Evolutionary conservation across 2,113 vertebrate species (phyloP).

Genomic region (Vidua macroura): DNA sequence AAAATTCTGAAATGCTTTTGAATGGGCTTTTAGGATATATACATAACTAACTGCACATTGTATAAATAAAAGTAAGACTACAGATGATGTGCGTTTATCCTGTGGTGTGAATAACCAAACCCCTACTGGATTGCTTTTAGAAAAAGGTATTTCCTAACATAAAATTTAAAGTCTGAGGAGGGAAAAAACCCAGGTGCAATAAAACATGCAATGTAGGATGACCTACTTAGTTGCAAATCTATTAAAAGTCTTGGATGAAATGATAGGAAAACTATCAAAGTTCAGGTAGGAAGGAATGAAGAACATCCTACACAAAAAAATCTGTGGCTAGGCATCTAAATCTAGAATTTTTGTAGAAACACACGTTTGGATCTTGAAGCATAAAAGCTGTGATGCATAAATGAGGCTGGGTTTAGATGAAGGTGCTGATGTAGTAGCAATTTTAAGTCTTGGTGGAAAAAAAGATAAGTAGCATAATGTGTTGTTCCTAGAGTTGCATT

Average conservation of each 20-base stretch:
- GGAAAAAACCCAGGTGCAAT: background rate
- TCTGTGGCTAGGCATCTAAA: background rate
- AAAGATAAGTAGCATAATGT: background rate
- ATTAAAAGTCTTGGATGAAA: background rate
- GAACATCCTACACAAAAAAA: slow-evolving; percentile 35
- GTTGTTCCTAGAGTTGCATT: background rate
- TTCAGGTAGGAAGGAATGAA: slow-evolving; percentile 45
- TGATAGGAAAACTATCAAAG: background rate
- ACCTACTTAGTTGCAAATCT: background rate
- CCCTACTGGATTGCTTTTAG: background rate
- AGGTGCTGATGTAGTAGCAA: slow-evolving; percentile 44
- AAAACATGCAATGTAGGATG: background rate
- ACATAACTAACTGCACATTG: background rate
- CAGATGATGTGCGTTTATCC: background rate
- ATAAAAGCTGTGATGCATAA: slow-evolving; percentile 22
- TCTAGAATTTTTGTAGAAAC: background rate
- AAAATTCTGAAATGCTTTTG: background rate
- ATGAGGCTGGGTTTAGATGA: slow-evolving; percentile 1
- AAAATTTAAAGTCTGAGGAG: background rate
- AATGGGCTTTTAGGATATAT: background rate
- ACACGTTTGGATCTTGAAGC: background rate
- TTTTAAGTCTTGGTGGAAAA: slow-evolving; percentile 1
- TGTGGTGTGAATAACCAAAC: background rate
- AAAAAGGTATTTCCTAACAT: background rate
- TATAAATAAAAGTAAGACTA: background rate